Conservation (phyloP, 2,797 vertebrate species). For the Valencia hispanica region DNA sequence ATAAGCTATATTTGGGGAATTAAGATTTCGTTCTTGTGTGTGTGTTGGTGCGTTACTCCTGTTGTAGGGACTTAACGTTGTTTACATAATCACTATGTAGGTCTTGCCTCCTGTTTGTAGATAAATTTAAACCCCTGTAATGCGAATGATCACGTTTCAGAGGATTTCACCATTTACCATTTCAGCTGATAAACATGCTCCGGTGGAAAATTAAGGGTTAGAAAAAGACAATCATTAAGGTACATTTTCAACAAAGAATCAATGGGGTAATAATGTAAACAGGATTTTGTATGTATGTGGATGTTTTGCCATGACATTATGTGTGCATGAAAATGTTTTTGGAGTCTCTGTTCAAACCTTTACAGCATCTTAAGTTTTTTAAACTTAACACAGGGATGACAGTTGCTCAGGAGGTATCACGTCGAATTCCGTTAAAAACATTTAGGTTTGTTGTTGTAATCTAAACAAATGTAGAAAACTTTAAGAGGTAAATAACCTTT, state of each 20-base stretch:
- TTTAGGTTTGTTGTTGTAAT: no score
- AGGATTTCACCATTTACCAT: no score
- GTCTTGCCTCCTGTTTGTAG: constrained; percentile 2
- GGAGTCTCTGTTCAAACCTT: no score
- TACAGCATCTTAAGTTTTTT: no score
- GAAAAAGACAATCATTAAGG: neutral
- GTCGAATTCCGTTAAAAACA: no score
- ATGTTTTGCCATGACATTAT: no score
- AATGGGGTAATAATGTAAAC: neutral
- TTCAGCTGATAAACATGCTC: constrained; percentile 1
- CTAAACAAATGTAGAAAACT: no score
- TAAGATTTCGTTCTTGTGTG: constrained; percentile 4
- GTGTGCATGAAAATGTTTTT: no score
- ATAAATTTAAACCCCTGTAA: neutral
- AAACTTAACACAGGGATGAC: no score
- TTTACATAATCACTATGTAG: constrained; percentile 7
- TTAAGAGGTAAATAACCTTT: no score
- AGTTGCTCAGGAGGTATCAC: no score
- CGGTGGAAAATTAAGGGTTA: neutral
- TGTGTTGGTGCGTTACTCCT: constrained; percentile 2
- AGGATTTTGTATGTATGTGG: no score
- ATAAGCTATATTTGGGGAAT: constrained; percentile 46
- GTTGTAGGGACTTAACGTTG: neutral
- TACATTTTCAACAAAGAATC: neutral
- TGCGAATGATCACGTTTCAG: neutral